Evolutionary conservation across 2,113 vertebrate genomes (phyloP), one percentile per base, ranked within the genome.

Genomic region (Zosterops pallidus): DNA sequence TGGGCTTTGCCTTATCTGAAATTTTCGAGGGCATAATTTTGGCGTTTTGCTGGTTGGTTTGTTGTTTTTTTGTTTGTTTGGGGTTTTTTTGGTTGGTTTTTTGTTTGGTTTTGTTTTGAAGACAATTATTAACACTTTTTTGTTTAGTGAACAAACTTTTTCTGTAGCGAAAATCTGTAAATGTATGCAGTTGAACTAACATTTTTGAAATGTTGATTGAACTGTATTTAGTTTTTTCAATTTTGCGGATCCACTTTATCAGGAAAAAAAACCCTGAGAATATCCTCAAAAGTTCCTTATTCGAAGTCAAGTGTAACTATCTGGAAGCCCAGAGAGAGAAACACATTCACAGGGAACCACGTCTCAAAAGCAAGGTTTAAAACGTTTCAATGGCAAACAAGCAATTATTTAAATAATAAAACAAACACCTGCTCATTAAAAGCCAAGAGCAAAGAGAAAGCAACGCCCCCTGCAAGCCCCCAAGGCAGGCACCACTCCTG

Each of bases 371-470:
- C 29, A 65, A 65, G 55, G 50, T 77, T 80, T 37, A 56, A 65
- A 57, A 57, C 4, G 11, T 63, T 89, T 86, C 83, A 78, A 60
- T 81, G 67, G 92, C 82, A 83, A 83, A 49, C 49, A 70, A 83
- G 50, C 70, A 79, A 67, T 92, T 91, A 86, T 90, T 90, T 93
- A 88, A 90, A 93, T 87, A 83, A 91, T 71, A 87, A 92, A 95
- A 67, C 72, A 81, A 92, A 72, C 75, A 80, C 85, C 79, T 93
- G 92, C 88, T 92, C 76, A 88, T 94, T 80, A 52, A 69, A 83
- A 88, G 72, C 72, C 68, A 41, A 63, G 65, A 70, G 81, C 72
- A 86, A 44, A 72, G 46, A 56, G 92, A 42, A 56, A 11, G 12
- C 47, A 9, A 26, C 7, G 41, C 41, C 63, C 78, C 63, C 79